A percentile compares a stretch with the other conserved stretches of the same genome.
These are phyloP conservation scores for Genyomyrus donnyi DNA, from an alignment of 2,113 vertebrate species.

Conservation along the genomic window DNA sequence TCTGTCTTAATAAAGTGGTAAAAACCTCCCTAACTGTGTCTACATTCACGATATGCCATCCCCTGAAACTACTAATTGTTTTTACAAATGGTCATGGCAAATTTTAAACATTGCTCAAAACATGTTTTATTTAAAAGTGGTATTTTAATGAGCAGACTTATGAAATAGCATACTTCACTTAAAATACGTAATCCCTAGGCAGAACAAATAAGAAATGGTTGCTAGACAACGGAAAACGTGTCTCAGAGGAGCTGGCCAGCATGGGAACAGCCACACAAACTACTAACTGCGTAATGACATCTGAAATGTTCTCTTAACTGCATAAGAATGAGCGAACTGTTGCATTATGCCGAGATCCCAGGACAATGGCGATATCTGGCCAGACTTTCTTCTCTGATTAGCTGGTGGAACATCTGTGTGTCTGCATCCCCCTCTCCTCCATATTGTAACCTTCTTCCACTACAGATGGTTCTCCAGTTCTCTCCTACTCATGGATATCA, in stretches of 20 bases:
- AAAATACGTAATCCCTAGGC: neutral
- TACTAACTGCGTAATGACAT: neutral
- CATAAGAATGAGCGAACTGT: neutral
- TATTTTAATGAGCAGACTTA: neutral
- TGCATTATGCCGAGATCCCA: neutral
- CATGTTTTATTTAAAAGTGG: constrained; percentile 1
- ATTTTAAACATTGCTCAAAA: constrained; percentile 1
- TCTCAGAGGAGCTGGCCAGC: neutral
- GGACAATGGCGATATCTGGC: neutral
- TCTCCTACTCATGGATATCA: neutral
- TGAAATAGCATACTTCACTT: neutral
- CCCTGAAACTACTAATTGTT: neutral
- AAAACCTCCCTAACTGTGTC: neutral
- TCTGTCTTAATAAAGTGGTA: neutral
- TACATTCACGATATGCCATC: neutral
- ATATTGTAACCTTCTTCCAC: neutral
- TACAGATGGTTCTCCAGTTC: neutral
- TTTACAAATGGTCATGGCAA: neutral
- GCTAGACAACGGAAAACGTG: neutral
- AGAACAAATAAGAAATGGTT: neutral
- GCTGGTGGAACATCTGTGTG: neutral
- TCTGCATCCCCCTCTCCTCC: neutral
- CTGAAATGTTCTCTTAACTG: neutral
- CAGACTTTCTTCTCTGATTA: neutral
- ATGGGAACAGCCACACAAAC: neutral